Base-by-base conservation (phyloP, 2,113 vertebrate species). In the Passer montanus region DNA sequence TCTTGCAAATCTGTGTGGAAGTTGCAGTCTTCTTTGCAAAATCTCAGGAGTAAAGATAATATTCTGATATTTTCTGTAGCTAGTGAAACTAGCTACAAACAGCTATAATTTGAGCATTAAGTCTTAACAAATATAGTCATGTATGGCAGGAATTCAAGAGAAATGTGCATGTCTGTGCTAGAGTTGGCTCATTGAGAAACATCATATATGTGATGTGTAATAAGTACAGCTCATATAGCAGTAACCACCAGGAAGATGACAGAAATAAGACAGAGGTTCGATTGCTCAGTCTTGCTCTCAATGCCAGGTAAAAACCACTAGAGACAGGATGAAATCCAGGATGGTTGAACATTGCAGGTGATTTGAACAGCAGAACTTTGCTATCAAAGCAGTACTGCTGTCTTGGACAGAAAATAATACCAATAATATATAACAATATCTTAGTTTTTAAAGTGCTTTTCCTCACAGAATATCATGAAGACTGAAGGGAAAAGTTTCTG, bases 91-190 rank as follows among this genome's bases (percentile, higher is more conserved):
- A 33, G 53, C 53, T 56, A 33, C 53, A 33, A 91, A 78, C 63
- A 87, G 93, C 95, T 77, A 90, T 76, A 31, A 53, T 95, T 78
- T 64, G 37, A 95, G 91, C 77, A 84, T 86, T 96, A 82, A 86
- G 70, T 80, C 82, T 96, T 26, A 26, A 83, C 78, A 70, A 95
- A 66, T 79, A 74, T 26, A 28, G 28, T 74, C 52, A 59, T 79
- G 52, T 95, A 84, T 97, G 94, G 93, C 83, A 97, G 76, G 56
- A 76, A 73, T 94, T 97, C 60, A 87, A 84, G 77, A 70, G 53
- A 69, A 91, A 72, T 12, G 18, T 67, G 19, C 37, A 7, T 59
- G 64, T 56, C 23, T 56, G 80, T 68, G 35, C 44, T 81, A 39
- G 35, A 50, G 14, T 1, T 44, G 78, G 30, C 39, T 92, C 56